Conservation (phyloP, 2,888 invertebrate species). For the Spatulosminthurus flaviceps region DNA sequence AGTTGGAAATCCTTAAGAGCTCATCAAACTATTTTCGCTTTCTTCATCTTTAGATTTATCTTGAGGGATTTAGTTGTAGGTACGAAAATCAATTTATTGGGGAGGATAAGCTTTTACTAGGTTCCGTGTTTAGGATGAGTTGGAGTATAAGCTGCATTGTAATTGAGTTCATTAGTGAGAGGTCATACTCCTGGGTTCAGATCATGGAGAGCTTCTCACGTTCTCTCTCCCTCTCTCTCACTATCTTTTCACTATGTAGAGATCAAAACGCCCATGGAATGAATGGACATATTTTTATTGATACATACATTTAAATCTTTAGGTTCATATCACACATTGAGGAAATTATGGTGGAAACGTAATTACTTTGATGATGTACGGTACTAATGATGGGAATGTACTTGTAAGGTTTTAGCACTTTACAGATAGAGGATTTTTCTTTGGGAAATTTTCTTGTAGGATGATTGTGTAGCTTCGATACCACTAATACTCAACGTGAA, state of each 20-base stretch:
- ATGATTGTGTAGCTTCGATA: too few relatives aligned
- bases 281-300: neutral
- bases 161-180: neutral
- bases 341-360: neutral
- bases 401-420: neutral
- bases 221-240: too few relatives aligned
- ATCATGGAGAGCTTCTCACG: neutral
- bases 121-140: neutral
- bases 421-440: too few relatives aligned
- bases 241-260: too few relatives aligned
- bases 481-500: too few relatives aligned
- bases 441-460: too few relatives aligned
- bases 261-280: neutral
- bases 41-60: neutral
- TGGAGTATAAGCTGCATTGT: neutral
- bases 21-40: neutral
- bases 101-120: neutral
- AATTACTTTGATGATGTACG: neutral
- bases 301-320: neutral
- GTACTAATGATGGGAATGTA: neutral
- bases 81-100: neutral
- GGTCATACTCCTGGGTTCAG: slow-evolving; percentile 9
- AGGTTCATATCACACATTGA: neutral
- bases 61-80: neutral
- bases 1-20: neutral